Evolutionary conservation across 2,888 invertebrate species (phyloP), one percentile per base, ranked within the genome.

Genomic region (Habrosyne pyritoides): DNA sequence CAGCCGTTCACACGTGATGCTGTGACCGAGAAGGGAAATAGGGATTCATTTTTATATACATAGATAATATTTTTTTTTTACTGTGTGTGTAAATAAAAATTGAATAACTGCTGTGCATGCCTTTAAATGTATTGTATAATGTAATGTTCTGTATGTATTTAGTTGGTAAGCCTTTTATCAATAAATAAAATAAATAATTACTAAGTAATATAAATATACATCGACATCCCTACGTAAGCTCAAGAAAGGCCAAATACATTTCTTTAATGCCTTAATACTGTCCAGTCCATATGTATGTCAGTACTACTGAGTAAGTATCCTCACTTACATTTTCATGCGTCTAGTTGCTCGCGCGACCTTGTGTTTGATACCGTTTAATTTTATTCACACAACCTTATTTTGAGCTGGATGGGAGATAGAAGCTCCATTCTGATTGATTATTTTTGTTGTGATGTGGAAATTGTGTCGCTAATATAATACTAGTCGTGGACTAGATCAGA

Each of bases 331-430:
- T 26, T 50, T 18, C 42, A 42, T 49, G 10, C 18, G 12, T 18
- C 28, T 10, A 30, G 50, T 50, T 28, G 30, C 28, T 14, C 49
- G 5, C 1, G 42, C 42, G n/a, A 33, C 61, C 61, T 61, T 58
- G 61, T 28, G 56, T 59, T 56, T 53, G 56, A 58, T 61, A 56
- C 54, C 21, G 47, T 56, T 54, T 61, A 54, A 53, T 55, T 47
- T 53, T 49, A 57, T 53, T 56, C 56, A 56, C 55, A 49, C 54
- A 33, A 42, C 42, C 42, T 42, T 8, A 42, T 18, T 10, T 21
- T n/a, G 2, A 50, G 50, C 1, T 50, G 0, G 30, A 50, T 21
- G 12, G 4, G 12, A 21, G 3, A 21, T 28, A 12, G 50, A 50
- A 4, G 24, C 10, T 28, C 2, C 26, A 14, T 14, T 18, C 1